A percentile compares a stretch with the other conserved stretches of the same genome.
Evolutionary conservation across 1,140 invertebrate genomes (phyloP).

Genomic region (Thaumatotibia leucotreta): DNA sequence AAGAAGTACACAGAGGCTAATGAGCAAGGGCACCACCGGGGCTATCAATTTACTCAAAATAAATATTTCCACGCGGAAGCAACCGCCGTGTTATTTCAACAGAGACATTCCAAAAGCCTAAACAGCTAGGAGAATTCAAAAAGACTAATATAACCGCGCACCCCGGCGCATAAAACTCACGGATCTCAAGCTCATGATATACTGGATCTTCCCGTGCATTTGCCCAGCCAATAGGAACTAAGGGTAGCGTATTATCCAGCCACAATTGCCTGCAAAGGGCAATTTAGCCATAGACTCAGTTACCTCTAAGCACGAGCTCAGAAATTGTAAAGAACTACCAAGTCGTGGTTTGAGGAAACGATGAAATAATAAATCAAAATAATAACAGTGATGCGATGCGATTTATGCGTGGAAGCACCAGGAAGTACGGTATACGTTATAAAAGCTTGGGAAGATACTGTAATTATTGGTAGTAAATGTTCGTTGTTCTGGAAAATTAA

Average conservation of each 20-base stretch:
- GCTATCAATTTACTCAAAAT: constrained; percentile 63
- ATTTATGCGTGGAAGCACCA: constrained; percentile 35
- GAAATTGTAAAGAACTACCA: constrained; percentile 44
- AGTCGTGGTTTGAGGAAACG: constrained; percentile 39
- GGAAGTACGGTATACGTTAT: background rate
- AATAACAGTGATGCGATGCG: constrained; percentile 37
- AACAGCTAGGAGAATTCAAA: background rate
- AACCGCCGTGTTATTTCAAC: constrained; percentile 44
- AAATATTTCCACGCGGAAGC: constrained; percentile 66
- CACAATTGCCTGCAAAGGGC: constrained; percentile 51
- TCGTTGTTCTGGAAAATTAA: background rate
- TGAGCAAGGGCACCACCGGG: constrained; percentile 34
- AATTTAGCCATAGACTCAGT: constrained; percentile 52
- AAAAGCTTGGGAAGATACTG: background rate
- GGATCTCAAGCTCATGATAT: background rate
- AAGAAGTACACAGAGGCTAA: constrained; percentile 39
- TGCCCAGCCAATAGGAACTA: background rate
- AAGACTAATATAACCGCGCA: background rate
- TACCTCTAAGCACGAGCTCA: constrained; percentile 47
- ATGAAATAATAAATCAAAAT: constrained; percentile 56
- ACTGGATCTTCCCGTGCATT: background rate
- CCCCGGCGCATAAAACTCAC: background rate
- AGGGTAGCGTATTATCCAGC: constrained; percentile 42
- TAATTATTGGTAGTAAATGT: background rate
- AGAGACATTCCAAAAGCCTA: constrained; percentile 17